Evolutionary conservation across 2,113 vertebrate genomes (phyloP).

Genomic region (Larimichthys crocea): DNA sequence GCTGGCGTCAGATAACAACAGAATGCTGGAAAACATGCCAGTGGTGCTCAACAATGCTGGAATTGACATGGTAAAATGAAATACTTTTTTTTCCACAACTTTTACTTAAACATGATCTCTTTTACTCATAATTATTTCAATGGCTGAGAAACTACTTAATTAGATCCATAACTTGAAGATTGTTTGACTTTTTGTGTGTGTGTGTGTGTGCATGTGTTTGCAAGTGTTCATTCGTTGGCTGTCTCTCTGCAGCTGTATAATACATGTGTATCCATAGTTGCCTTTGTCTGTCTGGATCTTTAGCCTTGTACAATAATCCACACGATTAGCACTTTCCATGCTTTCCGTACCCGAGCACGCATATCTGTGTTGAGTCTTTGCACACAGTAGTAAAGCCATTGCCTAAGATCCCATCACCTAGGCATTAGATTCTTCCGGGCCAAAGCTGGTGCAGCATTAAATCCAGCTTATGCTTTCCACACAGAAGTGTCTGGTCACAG

Average conservation of each 20-base stretch:
- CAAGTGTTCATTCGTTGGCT: background rate
- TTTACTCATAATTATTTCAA: background rate
- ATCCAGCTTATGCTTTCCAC: slow-evolving; percentile 62
- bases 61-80: slow-evolving; percentile 86
- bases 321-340: slow-evolving; percentile 29
- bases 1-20: slow-evolving; percentile 83
- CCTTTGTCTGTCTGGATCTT: slow-evolving; percentile 20
- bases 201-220: background rate
- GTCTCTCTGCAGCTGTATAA: slow-evolving; percentile 41
- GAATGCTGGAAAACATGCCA: slow-evolving; percentile 75
- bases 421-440: slow-evolving; percentile 53
- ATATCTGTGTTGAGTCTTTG: slow-evolving; percentile 46
- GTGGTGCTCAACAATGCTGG: slow-evolving; percentile 87
- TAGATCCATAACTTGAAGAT: slow-evolving; percentile 3
- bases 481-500: slow-evolving; percentile 53
- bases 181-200: background rate
- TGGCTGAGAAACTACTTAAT: background rate
- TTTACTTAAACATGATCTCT: background rate
- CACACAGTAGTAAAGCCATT: slow-evolving; percentile 42
- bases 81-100: background rate
- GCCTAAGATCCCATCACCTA: slow-evolving; percentile 65
- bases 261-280: slow-evolving; percentile 42
- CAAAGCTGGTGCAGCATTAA: slow-evolving; percentile 56
- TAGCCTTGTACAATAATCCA: slow-evolving; percentile 53
- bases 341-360: slow-evolving; percentile 39